Evolutionary conservation across 1,140 invertebrate species (phyloP).

Genomic region (Drosophila sechellia): DNA sequence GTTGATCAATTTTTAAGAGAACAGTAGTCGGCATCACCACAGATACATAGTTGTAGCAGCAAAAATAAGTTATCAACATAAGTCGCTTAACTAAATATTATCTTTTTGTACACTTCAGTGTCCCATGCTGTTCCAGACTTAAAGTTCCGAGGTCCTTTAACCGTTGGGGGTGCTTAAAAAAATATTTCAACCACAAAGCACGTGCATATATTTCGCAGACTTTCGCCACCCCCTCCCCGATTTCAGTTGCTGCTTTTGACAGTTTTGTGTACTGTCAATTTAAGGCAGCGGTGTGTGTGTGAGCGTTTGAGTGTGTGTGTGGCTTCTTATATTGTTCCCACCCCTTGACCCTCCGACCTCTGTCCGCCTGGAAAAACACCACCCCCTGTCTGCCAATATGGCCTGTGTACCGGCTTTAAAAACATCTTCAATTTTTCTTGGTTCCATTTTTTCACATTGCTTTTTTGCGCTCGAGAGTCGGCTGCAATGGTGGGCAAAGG

Average conservation of each 20-base stretch:
- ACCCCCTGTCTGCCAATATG: constrained; percentile 31
- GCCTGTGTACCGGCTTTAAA: constrained; percentile 64
- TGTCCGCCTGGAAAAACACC: not conserved
- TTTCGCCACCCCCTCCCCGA: constrained; percentile 6
- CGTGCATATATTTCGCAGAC: constrained; percentile 31
- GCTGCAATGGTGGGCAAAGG: too few species aligned
- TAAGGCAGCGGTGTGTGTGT: constrained; percentile 42
- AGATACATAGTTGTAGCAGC: too few species aligned
- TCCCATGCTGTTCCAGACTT: too few species aligned
- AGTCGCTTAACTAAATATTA: too few species aligned
- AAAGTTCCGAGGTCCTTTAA: not conserved
- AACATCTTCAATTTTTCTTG: constrained; percentile 80
- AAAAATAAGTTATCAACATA: too few species aligned
- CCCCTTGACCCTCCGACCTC: constrained; percentile 28
- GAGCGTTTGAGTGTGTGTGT: constrained; percentile 45
- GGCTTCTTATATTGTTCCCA: constrained; percentile 48
- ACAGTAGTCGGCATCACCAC: too few species aligned
- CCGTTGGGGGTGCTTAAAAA: not conserved
- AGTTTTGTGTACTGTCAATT: constrained; percentile 82
- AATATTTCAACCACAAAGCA: constrained; percentile 16
- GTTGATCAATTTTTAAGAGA: too few species aligned
- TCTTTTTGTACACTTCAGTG: not conserved
- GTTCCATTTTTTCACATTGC: constrained; percentile 23
- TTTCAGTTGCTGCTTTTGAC: constrained; percentile 64
- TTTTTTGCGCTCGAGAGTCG: not conserved